A percentile compares a stretch with the other conserved stretches of the same genome.
phyloP scores from a whole-genome alignment of 1,140 invertebrate genomes.

The Gyrodactylus bullatarudis region DNA sequence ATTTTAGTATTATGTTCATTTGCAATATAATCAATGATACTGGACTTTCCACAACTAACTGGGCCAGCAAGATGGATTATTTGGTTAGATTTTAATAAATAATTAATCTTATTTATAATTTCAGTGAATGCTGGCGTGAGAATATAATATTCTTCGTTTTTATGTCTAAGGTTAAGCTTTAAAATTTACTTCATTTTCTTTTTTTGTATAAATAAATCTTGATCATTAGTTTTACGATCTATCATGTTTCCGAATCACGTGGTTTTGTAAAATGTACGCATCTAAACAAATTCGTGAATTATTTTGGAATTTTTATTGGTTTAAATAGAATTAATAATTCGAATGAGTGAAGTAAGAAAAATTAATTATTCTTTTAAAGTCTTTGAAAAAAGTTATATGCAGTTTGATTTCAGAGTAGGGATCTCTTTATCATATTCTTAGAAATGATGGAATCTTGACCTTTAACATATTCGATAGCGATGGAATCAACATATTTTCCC shows the following conservation, averaged over 20 bases:
- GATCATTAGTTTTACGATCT: not conserved
- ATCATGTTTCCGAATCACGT: not conserved
- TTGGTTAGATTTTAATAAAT: not conserved
- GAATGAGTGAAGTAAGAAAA: not conserved
- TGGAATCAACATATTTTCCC: not conserved
- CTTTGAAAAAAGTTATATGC: not conserved
- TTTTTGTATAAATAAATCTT: not conserved
- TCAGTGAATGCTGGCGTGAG: not conserved
- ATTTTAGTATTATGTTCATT: conserved; percentile 18
- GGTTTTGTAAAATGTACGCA: not conserved
- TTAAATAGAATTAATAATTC: not conserved
- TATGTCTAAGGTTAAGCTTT: not conserved
- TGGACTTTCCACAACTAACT: conserved; percentile 72
- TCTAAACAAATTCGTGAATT: not conserved
- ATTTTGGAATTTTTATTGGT: not conserved
- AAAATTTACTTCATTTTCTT: not conserved
- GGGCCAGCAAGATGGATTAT: conserved; percentile 43
- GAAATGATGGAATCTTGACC: not conserved
- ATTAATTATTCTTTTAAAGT: not conserved
- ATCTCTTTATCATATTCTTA: not conserved
- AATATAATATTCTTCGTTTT: not conserved
- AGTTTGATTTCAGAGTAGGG: not conserved
- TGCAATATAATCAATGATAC: conserved; percentile 51
- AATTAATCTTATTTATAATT: not conserved
- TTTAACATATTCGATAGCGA: not conserved